Base-by-base conservation (phyloP, 1,140 invertebrate genomes). In the Pseudomyrmex concolor region DNA sequence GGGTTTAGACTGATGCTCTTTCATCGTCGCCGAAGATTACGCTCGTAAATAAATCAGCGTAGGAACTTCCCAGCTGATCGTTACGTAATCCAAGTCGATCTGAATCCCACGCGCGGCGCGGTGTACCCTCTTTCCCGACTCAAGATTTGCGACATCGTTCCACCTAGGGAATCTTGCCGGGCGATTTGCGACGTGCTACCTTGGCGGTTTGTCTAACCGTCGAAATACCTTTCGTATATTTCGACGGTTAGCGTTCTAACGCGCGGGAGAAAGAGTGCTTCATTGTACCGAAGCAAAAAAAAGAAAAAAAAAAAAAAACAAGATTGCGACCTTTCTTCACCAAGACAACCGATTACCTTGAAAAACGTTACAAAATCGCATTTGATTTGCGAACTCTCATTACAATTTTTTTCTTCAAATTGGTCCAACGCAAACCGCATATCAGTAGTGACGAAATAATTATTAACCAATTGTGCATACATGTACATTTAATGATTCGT, bases 1-100 rank as follows among this genome's bases (percentile, higher is more conserved):
- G 34, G 64, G 12, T 54, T 34, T 34, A 71, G 76, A 80, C 76
- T 80, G 76, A 80, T 80, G 76, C 66, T 80, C 34, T 34, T 34
- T 80, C 76, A 80, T 71, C 76, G 76, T 80, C 76, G 55, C 66
- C 76, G 76, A 55, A 80, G 76, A 80, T 80, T 80, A 80, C 76
- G 25, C 19, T 54, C 66, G 76, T 80, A 80, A 80, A 80, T 80
- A 80, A 80, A 80, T 80, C 76, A 80, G 76, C 76, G 76, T 70
- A 70, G 66, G 43, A 80, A 77, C 73, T 70, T 71, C 66, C 76
- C 76, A 80, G 76, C 76, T 80, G 76, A 80, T 80, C 76, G 76
- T 80, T 80, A 80, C 76, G 76, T 80, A 80, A 80, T 80, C 76
- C 66, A 66, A 80, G 76, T 80, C 76, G 76, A 80, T 80, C 76